Conservation (phyloP, 2,797 vertebrate genomes). For the Prionace glauca region DNA sequence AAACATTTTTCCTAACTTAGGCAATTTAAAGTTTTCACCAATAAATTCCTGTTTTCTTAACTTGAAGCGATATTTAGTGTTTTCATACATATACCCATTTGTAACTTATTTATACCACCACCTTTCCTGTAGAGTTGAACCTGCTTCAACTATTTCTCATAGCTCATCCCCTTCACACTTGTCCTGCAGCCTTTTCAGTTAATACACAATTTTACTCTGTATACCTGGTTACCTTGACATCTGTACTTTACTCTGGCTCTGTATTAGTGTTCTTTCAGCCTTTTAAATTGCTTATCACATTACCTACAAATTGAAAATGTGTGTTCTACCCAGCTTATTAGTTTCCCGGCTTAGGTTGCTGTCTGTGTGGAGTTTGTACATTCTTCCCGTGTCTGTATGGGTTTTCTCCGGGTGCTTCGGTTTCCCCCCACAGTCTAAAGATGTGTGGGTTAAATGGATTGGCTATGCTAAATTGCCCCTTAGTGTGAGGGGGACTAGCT, state of each 20-base stretch:
- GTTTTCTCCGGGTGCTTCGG: too few species aligned
- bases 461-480: too few species aligned
- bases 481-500: too few species aligned
- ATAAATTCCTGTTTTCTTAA: background rate
- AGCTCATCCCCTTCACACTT: background rate
- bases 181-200: background rate
- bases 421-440: too few species aligned
- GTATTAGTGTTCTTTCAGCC: background rate
- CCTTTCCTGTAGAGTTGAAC: background rate
- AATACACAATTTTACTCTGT: background rate
- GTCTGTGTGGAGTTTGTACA: too few species aligned
- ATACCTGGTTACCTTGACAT: background rate
- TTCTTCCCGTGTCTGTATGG: too few species aligned
- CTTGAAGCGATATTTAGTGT: background rate
- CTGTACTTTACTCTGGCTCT: background rate
- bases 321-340: background rate
- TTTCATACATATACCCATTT: background rate
- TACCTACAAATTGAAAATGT: background rate
- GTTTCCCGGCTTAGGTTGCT: too few species aligned
- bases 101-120: background rate
- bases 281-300: background rate
- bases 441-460: too few species aligned
- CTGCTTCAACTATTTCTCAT: background rate
- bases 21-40: background rate
- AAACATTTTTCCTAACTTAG: background rate